Base-by-base conservation (phyloP, 2,888 invertebrate genomes). In the Lasioglossum morio region DNA sequence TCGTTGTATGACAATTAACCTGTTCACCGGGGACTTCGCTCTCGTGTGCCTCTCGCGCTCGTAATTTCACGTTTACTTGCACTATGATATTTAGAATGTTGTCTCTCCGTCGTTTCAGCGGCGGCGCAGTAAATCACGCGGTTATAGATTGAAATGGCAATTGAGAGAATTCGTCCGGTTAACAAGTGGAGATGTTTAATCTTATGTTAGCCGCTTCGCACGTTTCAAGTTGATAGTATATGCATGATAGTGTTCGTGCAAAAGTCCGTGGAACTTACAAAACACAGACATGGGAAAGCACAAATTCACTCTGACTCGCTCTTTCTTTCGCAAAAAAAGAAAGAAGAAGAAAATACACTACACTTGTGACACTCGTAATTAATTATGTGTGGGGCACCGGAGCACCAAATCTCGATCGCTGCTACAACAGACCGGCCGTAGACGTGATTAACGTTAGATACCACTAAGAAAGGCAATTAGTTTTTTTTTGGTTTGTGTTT, bases 161-260 rank as follows among this genome's bases (percentile, higher is more conserved):
- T 66, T 4, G 66, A 66, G 34, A 66, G 30, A 66, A 60, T 27
- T 34, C 66, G 16, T 66, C 66, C 66, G 66, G 30, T 66, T 66
- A 66, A 66, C 66, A 66, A 30, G 66, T 34, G 46, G 12, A 27
- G 69, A 40, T n/a, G 83, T 83, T 75, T 72, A 79, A 43, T 75
- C 12, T 69, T 14, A 3, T 40, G 37, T 57, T 69, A 63, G 69
- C 37, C 53, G 87, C 87, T 77, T 77, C 23, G 57, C 57, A 75
- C 30, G 48, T n/a, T 60, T 30, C 5, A 30, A 30, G 14, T 72
- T 73, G n/a, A 46, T 81, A 79, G 75, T 34, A 14, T 76, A 66
- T 84, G 88, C 87, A 83, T 88, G 85, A 63, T 63, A 53, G 37
- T 82, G 43, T 82, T 75, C 8, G 72, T 69, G 70, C 46, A 81